Conservation (phyloP, 1,140 invertebrate genomes). For the Drosophila fuyamai region DNA sequence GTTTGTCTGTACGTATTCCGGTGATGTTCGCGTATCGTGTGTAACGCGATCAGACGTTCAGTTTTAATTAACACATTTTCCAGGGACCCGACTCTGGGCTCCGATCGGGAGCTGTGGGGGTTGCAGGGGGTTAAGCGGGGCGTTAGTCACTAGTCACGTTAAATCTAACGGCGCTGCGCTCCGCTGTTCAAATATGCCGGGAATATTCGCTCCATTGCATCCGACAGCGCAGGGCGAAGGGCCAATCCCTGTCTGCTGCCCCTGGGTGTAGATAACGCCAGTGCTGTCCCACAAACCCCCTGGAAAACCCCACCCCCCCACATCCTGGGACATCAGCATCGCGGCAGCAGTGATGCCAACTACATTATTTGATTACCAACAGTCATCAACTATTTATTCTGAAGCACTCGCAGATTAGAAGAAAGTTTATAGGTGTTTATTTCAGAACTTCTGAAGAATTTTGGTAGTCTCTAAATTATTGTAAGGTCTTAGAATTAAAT, state of each 20-base stretch:
- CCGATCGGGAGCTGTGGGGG: not conserved
- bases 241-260: conserved; percentile 6
- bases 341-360: conserved; percentile 1
- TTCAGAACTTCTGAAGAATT: too few relatives aligned
- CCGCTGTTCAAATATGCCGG: conserved; percentile 58
- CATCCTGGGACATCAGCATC: not conserved
- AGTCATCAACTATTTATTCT: not conserved
- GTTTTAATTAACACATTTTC: conserved; percentile 79
- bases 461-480: too few relatives aligned
- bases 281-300: not conserved
- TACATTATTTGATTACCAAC: conserved; percentile 5
- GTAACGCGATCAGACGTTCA: conserved; percentile 69
- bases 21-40: conserved; percentile 28
- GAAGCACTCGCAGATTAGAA: not conserved
- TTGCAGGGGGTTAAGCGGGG: not conserved
- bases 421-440: not conserved
- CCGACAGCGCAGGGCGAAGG: not conserved
- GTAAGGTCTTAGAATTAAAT: too few relatives aligned
- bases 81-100: conserved; percentile 8
- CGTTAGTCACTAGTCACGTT: conserved; percentile 31
- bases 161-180: conserved; percentile 38
- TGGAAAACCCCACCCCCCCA: not conserved
- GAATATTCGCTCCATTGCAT: conserved; percentile 21
- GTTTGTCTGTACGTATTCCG: conserved; percentile 20
- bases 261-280: conserved; percentile 7